These are phyloP conservation scores for Erebia aethiops DNA, from an alignment of 2,888 invertebrate species.

Conservation along the genomic window DNA sequence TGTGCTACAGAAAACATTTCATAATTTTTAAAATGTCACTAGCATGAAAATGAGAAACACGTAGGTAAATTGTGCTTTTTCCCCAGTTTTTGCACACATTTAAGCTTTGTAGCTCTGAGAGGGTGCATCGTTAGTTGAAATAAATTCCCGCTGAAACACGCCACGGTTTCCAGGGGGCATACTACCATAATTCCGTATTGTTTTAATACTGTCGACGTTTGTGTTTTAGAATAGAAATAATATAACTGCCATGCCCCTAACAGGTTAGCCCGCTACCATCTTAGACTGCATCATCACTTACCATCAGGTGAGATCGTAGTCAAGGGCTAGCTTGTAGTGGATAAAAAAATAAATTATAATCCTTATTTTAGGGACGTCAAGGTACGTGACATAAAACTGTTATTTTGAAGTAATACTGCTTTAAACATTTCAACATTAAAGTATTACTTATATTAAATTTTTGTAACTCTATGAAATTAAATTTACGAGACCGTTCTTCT, in stretches of 20 bases:
- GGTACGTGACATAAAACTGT: too few relatives aligned
- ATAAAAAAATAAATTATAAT: too few relatives aligned
- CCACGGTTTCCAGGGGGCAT: neutral
- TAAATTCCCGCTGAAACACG: slow-evolving; percentile 19
- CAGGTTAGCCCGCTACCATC: too few relatives aligned
- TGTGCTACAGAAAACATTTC: neutral
- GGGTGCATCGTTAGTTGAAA: slow-evolving; percentile 23
- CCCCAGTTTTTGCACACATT: slow-evolving; percentile 10
- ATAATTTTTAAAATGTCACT: neutral
- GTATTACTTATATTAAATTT: slow-evolving; percentile 13
- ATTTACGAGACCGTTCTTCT: slow-evolving; percentile 6
- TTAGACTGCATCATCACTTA: too few relatives aligned
- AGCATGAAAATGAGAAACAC: slow-evolving; percentile 16
- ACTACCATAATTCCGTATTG: too few relatives aligned
- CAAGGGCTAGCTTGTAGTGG: too few relatives aligned
- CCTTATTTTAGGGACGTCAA: too few relatives aligned
- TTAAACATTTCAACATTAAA: slow-evolving; percentile 9
- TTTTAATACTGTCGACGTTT: too few relatives aligned
- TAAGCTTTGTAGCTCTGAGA: slow-evolving; percentile 9
- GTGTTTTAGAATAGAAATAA: too few relatives aligned
- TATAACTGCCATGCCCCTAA: too few relatives aligned
- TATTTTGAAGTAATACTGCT: too few relatives aligned
- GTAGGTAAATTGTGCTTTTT: slow-evolving; percentile 5
- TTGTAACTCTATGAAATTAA: slow-evolving; percentile 14
- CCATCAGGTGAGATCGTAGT: too few relatives aligned